Conservation (phyloP, 2,113 vertebrate genomes). For the Theropithecus gelada region DNA sequence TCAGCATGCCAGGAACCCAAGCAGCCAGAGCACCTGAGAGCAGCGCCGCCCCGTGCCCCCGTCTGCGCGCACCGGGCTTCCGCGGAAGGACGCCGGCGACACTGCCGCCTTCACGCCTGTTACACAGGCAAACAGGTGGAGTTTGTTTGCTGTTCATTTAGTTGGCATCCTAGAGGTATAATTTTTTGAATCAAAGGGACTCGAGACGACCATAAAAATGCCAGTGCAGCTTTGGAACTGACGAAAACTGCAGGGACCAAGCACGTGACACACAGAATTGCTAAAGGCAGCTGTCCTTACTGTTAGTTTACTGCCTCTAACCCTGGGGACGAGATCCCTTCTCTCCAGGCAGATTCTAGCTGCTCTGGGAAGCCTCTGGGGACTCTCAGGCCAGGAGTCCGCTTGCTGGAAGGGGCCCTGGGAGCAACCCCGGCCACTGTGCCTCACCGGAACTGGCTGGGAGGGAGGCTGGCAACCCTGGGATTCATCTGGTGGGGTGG, state of each 20-base stretch:
- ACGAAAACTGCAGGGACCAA: rapidly evolving
- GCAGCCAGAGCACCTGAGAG: constrained; percentile 89
- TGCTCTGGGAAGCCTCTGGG: background rate
- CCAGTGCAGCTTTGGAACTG: background rate
- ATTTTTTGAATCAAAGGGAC: background rate
- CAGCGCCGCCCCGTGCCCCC: background rate
- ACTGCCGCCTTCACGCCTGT: background rate
- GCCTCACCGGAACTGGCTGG: rapidly evolving
- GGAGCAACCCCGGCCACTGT: background rate
- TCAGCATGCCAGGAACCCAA: constrained; percentile 99
- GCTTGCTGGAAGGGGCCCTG: background rate
- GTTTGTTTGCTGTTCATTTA: background rate
- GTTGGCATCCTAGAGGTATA: background rate
- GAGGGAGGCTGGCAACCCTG: background rate
- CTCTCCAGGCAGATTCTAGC: too few relatives aligned
- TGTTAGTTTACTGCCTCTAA: too few relatives aligned
- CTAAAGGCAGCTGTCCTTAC: rapidly evolving
- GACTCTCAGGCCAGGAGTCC: background rate
- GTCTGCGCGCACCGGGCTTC: background rate
- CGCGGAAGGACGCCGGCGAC: background rate
- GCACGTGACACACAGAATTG: background rate
- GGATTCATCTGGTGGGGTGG: background rate
- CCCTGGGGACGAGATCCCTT: too few relatives aligned
- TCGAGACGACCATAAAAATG: background rate
- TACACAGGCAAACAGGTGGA: rapidly evolving